phyloP scores from a whole-genome alignment of 2,888 invertebrate species.

The Pollenia amentaria region DNA sequence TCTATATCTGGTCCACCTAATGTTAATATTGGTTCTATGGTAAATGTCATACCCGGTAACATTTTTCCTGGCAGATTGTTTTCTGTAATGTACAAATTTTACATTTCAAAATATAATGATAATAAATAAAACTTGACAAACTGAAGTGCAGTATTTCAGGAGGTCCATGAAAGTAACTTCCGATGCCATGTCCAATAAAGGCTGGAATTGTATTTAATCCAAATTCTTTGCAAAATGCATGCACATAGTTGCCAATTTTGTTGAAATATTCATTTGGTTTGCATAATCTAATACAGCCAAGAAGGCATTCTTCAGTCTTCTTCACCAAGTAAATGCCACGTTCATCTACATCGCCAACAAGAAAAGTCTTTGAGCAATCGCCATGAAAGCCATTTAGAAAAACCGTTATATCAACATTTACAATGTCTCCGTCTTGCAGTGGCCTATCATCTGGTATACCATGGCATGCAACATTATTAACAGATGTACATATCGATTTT shows the following conservation, averaged over 20 bases:
- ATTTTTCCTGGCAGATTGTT: constrained; percentile 89
- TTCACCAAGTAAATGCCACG: constrained; percentile 89
- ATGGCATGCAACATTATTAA: constrained; percentile 96
- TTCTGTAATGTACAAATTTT: constrained; percentile 83
- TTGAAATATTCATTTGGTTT: constrained; percentile 87
- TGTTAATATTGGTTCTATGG: constrained; percentile 95
- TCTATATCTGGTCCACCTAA: constrained; percentile 89
- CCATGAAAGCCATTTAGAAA: constrained; percentile 94
- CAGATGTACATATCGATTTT: constrained; percentile 94
- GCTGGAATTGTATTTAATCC: constrained; percentile 90
- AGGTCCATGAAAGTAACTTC: constrained; percentile 95
- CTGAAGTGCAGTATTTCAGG: constrained; percentile 95
- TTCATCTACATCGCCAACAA: constrained; percentile 93
- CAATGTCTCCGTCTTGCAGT: constrained; percentile 93
- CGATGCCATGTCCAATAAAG: constrained; percentile 97
- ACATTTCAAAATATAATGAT: neutral
- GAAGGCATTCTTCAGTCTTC: constrained; percentile 89
- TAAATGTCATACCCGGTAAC: constrained; percentile 96
- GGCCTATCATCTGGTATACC: constrained; percentile 95
- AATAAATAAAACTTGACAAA: constrained; percentile 83
- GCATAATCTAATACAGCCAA: constrained; percentile 87
- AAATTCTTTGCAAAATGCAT: constrained; percentile 87
- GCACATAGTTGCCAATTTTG: constrained; percentile 88
- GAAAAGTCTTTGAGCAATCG: constrained; percentile 94
- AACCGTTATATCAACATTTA: constrained; percentile 96